Evolutionary conservation across 2,113 vertebrate species (phyloP).

Genomic region (Greenwoodochromis staneri): DNA sequence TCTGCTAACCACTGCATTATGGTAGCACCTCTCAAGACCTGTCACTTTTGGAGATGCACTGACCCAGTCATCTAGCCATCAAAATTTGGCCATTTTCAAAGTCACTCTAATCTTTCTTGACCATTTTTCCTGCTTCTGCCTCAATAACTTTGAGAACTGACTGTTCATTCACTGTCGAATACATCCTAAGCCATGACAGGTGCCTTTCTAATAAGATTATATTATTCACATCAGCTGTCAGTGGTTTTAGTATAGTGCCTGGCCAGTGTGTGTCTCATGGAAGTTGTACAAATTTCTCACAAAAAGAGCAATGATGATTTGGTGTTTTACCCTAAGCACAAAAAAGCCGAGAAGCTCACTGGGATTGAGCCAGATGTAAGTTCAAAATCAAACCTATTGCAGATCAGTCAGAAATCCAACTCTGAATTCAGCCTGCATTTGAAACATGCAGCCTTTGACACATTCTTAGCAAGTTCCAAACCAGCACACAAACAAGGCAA

Average conservation of each 20-base stretch:
- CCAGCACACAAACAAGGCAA: neutral
- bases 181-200: neutral
- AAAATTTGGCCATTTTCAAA: neutral
- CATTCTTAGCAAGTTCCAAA: neutral
- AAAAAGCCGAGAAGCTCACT: neutral
- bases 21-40: neutral
- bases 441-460: neutral
- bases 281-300: neutral
- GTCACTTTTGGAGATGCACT: neutral
- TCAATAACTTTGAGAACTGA: neutral
- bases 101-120: neutral
- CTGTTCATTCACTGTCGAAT: neutral
- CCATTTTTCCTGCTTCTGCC: neutral
- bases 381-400: neutral
- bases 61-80: neutral
- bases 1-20: neutral
- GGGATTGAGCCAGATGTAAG: neutral
- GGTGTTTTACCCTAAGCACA: neutral
- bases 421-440: neutral
- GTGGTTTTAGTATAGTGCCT: neutral
- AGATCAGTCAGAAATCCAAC: neutral
- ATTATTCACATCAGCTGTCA: neutral
- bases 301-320: neutral
- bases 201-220: neutral
- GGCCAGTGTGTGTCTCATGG: too few relatives aligned